Evolutionary conservation across 1,140 invertebrate species (phyloP), one percentile per base, ranked within the genome.

Genomic region (Araneus ventricosus): DNA sequence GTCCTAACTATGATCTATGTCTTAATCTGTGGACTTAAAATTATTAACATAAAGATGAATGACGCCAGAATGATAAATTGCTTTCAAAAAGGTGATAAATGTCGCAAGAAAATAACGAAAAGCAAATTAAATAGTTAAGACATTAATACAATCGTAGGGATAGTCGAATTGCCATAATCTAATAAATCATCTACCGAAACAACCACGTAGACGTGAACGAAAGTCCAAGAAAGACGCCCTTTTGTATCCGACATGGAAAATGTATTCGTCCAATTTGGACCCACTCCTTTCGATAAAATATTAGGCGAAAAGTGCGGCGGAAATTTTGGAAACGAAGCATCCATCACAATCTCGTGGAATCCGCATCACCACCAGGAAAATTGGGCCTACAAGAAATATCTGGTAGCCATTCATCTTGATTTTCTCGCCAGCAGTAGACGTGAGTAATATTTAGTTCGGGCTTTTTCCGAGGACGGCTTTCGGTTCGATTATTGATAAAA

Each of bases 321-420:
- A 90, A 79, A 75, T 79, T 80, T 57, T 57, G 27, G 52, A 80
- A 90, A 90, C 41, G 88, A 90, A 80, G 39, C 88, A 90, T 90
- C 88, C 45, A 90, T 90, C 88, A 90, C 88, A 90, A 90, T 90
- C 63, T 70, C 27, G 84, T 30, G 8, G 84, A 86, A 86, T 86
- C 30, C 84, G 30, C 70, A 75, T 75, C 70, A 75, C 70, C 70
- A 75, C 70, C 30, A 17, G 27, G 70, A 75, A 75, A 86, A 88
- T 52, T 41, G 57, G 61, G 61, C 37, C 37, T 57, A 57, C 59
- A 61, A 63, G 86, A 88, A 88, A 88, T 88, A 88, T 88, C 84
- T 57, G 52, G 84, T 59, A 30, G 52, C 45, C 84, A 86, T 57
- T 86, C 70, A 75, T 75, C 70, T 75, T 75, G 30, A 75, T 75